Base-by-base conservation (phyloP, 2,113 vertebrate genomes). In the Eleginops maclovinus region DNA sequence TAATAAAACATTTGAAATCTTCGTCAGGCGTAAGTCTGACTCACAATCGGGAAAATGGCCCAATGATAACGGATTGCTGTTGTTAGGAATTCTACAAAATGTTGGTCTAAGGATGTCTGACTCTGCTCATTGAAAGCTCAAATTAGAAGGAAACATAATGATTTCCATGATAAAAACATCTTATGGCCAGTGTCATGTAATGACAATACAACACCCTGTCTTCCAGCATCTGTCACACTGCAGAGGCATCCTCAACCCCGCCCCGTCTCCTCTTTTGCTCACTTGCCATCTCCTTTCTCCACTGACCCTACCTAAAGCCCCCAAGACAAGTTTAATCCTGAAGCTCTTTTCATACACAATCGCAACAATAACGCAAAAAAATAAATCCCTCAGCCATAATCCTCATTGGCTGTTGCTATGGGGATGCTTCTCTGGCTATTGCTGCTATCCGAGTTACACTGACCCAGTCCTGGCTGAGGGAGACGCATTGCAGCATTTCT, bases 401-500 rank as follows among this genome's bases (percentile, higher is more conserved):
- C 67, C 83, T 78, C 17, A 87, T 87, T 89, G 90, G 93, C 81
- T 91, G 94, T 94, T 94, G 88, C 94, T 76, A 94, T 95, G 94
- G 93, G 28, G 83, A 94, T 49, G 28, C 63, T 68, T 76, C 87
- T 76, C 67, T 36, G 77, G 85, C 89, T 83, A 79, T 76, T 83
- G 87, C 92, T 88, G 90, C 83, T 81, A 87, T 87, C 74, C 55
- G 77, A 90, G 93, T 94, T 93, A 93, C 89, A 94, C 92, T 95
- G 94, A 95, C 94, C 94, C 93, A 93, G 90, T 93, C 91, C 88
- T 88, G 79, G 84, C 83, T 81, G 82, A 87, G 84, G 87, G 90
- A 94, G 94, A 95, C 94, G 94, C 94, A 95, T 94, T 95, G 94
- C 94, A 95, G 94, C 94, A 94, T 94, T 95, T 95, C 93, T 93